Base-by-base conservation (phyloP, 2,113 vertebrate species). In the Psephotus haematonotus region DNA sequence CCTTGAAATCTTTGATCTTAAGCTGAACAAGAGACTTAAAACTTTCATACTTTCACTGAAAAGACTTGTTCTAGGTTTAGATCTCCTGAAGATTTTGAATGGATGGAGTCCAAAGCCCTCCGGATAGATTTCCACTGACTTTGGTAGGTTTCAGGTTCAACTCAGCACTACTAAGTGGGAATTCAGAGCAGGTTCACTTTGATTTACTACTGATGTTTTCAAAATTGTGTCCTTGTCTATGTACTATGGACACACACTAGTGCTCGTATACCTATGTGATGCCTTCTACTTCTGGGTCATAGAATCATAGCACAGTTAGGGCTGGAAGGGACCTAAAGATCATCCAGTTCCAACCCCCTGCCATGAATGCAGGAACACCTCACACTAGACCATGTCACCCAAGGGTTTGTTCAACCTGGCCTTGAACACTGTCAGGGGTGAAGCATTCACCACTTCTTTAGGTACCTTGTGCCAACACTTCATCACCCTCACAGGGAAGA, bases 191-290 rank as follows among this genome's bases (percentile, higher is more conserved):
- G 18, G 1, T 18, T 47, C 3, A 9, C 6, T 55, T 50, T 46
- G 14, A 24, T 63, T 92, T 84, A 39, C 24, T 35, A 11, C 4
- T 18, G 20, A 31, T n/a, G 6, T 60, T 68, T 43, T 16, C 2
- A 39, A 31, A 88, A 39, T 3, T 29, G 3, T 9, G 11, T 12
- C 10, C 20, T 53, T n/a, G 4, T 27, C 70, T 50, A 6, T 4
- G 0, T n/a, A 17, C 68, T 68, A 82, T 37, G 41, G 17, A n/a
- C 8, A 43, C 1, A 4, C 1, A 1, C 10, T 44, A 15, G 2
- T n/a, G 33, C 6, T 79, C 49, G 10, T 0, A 27, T 5, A 53
- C 17, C 64, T 46, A 11, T 0, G 17, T 9, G 15, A 24, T 33
- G 9, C 7, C 18, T 49, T 52, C 33, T 11, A n/a, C 15, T 75